Evolutionary conservation across 35 echinoderm and acorn worm genomes (phyloP), one percentile per base, ranked within the genome.

Genomic region (Lytechinus pictus): DNA sequence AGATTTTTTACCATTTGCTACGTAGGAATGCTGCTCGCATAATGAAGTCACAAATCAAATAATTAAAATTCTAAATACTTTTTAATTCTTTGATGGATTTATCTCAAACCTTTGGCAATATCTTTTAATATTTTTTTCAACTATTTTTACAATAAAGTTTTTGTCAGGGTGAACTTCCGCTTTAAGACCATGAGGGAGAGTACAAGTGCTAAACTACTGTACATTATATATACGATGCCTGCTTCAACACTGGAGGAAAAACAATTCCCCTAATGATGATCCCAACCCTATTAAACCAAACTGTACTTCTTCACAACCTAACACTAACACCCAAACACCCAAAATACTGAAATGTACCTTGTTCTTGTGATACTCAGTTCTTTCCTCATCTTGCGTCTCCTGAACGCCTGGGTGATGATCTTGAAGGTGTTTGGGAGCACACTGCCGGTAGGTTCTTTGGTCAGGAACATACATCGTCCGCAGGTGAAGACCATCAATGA

Each of bases 341-440:
- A 57, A 57, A 8, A 58, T 58, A 13, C 33, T 58, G 13, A 13
- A 92, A 96, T 95, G 72, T 96, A 54, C 93, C 87, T 89, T 44
- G 52, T 19, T 90, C 88, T 10, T 54, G 55, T 91, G 55, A 86
- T 97, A 53, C 33, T 44, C 14, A 92, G 27, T 1, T 53, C 54
- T 79, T 89, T 55, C 52, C 97, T 71, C 33, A 60, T 19, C 29
- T 91, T 86, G 52, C 97, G 89, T 89, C 96, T 95, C 89, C 79
- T 97, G 86, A 97, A 98, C 0, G 98, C 98, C 61, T 96, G 94
- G 2, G 54, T 92, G 52, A 99, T 92, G 29, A 99, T 99, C 53
- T 96, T 94, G 52, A 89, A 86, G 14, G 97, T 98, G 87, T 99
- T 99, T 14, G 97, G 92, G 54, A 99, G 58, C 8, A 99, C 98